Percentiles rank a stretch among this genome's conserved stretches.
Evolutionary conservation across 2,888 invertebrate species (phyloP).

Genomic region (Drosophila meridiana): DNA sequence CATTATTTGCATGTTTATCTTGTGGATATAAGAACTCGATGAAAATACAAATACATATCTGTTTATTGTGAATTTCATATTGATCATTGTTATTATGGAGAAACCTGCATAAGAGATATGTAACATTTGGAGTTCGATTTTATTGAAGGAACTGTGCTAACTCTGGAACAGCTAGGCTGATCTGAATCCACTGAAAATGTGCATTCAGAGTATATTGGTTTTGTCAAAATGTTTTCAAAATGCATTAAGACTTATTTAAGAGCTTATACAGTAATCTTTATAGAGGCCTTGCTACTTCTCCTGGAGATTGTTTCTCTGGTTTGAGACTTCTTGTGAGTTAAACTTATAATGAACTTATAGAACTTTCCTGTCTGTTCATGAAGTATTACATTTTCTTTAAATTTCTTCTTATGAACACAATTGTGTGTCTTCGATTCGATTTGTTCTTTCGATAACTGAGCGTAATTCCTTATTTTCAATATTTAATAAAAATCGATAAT

Average conservation of each 20-base stretch:
- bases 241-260: neutral
- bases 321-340: no score
- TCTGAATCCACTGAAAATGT: neutral
- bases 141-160: neutral
- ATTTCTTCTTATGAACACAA: no score
- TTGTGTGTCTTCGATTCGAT: neutral
- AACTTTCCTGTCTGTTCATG: no score
- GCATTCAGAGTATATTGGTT: neutral
- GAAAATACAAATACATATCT: neutral
- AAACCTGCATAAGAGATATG: neutral
- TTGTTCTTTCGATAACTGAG: neutral
- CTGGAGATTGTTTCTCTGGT: no score
- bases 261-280: neutral
- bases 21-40: conserved; percentile 2
- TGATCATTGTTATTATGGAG: neutral
- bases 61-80: neutral
- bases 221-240: neutral
- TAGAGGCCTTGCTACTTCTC: no score
- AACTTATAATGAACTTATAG: no score
- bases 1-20: conserved; percentile 23
- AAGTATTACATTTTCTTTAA: no score
- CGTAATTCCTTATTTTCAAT: neutral
- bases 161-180: no score
- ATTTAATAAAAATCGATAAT: neutral
- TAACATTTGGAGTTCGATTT: neutral